Evolutionary conservation across 1,140 invertebrate species (phyloP).

Genomic region (Brachionus manjavacas): DNA sequence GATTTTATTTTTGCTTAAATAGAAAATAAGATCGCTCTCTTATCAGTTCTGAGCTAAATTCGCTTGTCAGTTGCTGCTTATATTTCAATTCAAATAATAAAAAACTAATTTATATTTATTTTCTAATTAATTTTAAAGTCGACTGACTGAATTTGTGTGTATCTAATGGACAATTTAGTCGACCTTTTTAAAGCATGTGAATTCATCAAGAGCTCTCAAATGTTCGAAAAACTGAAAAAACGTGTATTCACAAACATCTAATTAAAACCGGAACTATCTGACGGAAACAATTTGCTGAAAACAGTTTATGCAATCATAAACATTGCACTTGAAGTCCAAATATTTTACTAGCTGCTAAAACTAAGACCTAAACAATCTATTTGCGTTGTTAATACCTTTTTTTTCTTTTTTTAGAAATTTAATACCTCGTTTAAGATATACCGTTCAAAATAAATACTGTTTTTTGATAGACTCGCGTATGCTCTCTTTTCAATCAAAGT

Average conservation of each 20-base stretch:
- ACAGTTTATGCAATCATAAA: background rate
- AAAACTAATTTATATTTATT: constrained; percentile 27
- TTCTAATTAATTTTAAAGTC: background rate
- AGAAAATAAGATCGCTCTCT: background rate
- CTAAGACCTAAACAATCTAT: background rate
- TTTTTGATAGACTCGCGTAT: background rate
- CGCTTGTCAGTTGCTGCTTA: constrained; percentile 9
- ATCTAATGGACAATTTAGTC: constrained; percentile 14
- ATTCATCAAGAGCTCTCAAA: constrained; percentile 1
- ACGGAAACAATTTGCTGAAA: background rate
- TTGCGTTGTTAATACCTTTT: background rate
- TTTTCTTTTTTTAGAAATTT: background rate
- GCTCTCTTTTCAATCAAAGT: background rate
- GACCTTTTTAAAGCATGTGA: constrained; percentile 14
- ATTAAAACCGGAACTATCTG: constrained; percentile 11
- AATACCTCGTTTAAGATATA: background rate
- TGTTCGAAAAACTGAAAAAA: constrained; percentile 23
- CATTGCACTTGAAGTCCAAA: constrained; percentile 24
- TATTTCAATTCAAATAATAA: constrained; percentile 2
- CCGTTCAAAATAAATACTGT: background rate
- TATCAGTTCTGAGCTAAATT: background rate
- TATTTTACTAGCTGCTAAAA: constrained; percentile 26
- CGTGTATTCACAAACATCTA: background rate
- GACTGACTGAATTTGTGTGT: background rate
- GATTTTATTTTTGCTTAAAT: background rate